Evolutionary conservation across 2,888 invertebrate species (phyloP).

Genomic region (Chrysolina oricalcia): DNA sequence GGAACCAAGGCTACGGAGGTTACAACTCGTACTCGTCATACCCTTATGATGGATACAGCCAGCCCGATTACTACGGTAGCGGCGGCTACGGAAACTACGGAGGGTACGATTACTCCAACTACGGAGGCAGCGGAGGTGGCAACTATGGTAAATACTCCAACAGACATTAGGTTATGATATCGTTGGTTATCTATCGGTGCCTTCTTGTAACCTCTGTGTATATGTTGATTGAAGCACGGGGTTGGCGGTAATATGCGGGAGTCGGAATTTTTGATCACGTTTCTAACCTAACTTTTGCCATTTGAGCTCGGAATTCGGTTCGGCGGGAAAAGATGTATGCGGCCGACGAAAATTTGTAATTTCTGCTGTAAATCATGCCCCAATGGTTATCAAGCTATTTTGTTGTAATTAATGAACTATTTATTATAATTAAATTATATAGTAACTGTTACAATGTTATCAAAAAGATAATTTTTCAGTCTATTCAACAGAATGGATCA

Average conservation of each 20-base stretch:
- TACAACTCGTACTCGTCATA: constrained; percentile 53
- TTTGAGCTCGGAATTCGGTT: not conserved
- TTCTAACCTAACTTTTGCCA: not conserved
- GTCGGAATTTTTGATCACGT: constrained; percentile 1
- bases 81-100: constrained; percentile 73
- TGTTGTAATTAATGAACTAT: too few species aligned
- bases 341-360: not conserved
- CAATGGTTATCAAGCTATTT: too few species aligned
- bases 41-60: constrained; percentile 79
- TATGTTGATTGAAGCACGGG: constrained; percentile 35
- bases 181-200: constrained; percentile 30
- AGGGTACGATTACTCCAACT: constrained; percentile 80
- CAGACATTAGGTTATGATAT: constrained; percentile 58
- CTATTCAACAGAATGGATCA: too few species aligned
- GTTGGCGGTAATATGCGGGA: constrained; percentile 34
- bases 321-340: not conserved
- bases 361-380: too few species aligned
- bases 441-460: too few species aligned
- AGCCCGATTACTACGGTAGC: constrained; percentile 54
- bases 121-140: constrained; percentile 73
- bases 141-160: constrained; percentile 84
- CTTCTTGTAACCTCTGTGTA: constrained; percentile 42
- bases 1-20: constrained; percentile 75
- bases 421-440: too few species aligned
- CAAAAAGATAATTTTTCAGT: too few species aligned